Evolutionary conservation across 30 jellyfish, hydroid and myxozoan species (phyloP).

Genomic region (Rhopilema esculentum): DNA sequence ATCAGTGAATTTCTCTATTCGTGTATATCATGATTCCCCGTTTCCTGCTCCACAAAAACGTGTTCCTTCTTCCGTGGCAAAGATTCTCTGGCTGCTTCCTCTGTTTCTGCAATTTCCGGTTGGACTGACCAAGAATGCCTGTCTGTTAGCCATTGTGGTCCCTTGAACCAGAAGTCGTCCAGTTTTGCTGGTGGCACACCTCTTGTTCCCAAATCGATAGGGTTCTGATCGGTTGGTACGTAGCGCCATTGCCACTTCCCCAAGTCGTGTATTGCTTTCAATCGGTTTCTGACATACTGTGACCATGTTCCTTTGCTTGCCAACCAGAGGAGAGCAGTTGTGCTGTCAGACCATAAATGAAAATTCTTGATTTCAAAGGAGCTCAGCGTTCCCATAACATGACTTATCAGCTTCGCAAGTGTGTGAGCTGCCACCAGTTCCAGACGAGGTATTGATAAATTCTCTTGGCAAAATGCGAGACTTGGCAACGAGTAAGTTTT

Average conservation of each 20-base stretch:
- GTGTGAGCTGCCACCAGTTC: constrained; percentile 61
- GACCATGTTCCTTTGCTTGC: constrained; percentile 55
- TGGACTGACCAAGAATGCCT: constrained; percentile 10
- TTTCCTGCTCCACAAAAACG: constrained; percentile 10
- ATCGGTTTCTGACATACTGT: constrained; percentile 67
- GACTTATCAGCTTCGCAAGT: constrained; percentile 58
- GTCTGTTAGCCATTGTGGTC: constrained; percentile 41
- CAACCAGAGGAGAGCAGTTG: constrained; percentile 63
- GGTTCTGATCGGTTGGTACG: constrained; percentile 61
- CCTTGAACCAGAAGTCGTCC: constrained; percentile 26
- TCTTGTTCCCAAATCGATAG: constrained; percentile 60
- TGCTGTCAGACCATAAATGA: constrained; percentile 71
- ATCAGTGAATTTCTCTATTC: neutral
- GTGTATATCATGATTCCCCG: neutral
- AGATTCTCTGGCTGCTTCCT: constrained; percentile 16
- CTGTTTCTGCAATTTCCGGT: constrained; percentile 4
- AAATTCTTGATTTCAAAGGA: neutral
- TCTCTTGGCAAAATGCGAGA: constrained; percentile 52
- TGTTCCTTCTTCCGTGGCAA: constrained; percentile 9
- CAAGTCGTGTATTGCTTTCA: constrained; percentile 37
- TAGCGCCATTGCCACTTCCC: constrained; percentile 31
- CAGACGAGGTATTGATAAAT: constrained; percentile 23
- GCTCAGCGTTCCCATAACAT: constrained; percentile 31
- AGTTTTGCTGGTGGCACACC: constrained; percentile 53
- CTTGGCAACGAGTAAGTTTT: constrained; percentile 36